A percentile compares a stretch with the other conserved stretches of the same genome.
phyloP scores from a whole-genome alignment of 2,113 vertebrate genomes.

The Podarcis cretensis region DNA sequence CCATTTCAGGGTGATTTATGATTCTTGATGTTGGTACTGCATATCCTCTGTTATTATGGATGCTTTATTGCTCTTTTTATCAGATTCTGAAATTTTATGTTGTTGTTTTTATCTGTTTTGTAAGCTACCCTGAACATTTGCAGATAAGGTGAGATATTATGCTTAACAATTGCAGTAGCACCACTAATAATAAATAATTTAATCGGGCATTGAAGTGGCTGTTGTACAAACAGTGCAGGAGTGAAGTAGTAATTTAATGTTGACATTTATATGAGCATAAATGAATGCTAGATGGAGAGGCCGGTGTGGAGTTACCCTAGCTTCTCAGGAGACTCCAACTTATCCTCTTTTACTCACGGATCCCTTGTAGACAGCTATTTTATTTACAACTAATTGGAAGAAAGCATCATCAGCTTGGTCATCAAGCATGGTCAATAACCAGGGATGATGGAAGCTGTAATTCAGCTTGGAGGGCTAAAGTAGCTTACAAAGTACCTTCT shows the following conservation, averaged over 20 bases:
- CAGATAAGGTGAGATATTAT: neutral
- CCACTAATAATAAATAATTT: neutral
- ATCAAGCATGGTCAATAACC: neutral
- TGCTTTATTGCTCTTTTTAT: conserved; percentile 11
- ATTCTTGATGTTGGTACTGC: conserved; percentile 14
- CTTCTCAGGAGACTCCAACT: neutral
- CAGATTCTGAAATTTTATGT: neutral
- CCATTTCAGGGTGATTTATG: conserved; percentile 7
- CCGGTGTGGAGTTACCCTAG: neutral
- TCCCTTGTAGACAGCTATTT: neutral
- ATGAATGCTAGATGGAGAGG: neutral
- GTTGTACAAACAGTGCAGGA: neutral
- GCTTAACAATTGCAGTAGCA: neutral
- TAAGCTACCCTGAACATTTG: neutral
- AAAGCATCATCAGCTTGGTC: neutral
- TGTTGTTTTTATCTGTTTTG: neutral
- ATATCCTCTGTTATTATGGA: conserved; percentile 3
- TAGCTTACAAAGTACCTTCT: too few species aligned
- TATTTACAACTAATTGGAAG: neutral
- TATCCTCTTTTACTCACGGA: neutral
- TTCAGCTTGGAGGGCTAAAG: too few species aligned
- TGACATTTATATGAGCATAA: neutral
- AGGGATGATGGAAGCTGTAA: neutral
- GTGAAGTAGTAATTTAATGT: neutral
- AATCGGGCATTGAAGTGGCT: neutral